Base-by-base conservation (phyloP, 2,888 invertebrate genomes). In the Leucoma salicis region DNA sequence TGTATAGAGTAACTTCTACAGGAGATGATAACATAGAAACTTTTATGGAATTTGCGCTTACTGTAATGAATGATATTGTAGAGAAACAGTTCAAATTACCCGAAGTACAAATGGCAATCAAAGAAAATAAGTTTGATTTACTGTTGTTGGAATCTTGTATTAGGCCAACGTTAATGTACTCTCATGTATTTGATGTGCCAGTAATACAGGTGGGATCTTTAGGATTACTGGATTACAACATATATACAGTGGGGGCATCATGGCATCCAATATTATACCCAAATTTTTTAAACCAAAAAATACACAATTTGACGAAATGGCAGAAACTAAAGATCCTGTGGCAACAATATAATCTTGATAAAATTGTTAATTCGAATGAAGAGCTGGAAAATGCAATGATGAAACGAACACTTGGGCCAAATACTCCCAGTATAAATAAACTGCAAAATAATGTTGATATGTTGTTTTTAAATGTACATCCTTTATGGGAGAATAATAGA, bases 151-250 rank as follows among this genome's bases (percentile, higher is more conserved):
- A 82, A 63, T 63, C 70, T 3, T 59, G 43, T 33, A 21, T 50
- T 0, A 51, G 61, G 34, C 53, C 67, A 3, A 50, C 63, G 0
- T 39, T 76, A 14, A 60, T 61, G 1, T 62, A 70, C 8, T 56
- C 70, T 0, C 64, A 79, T 39, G 11, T 74, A 1, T 69, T 59
- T 18, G 67, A 79, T 29, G 70, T 49, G 0, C 80, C 82, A 1
- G 63, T 70, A 0, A 81, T 82, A 10, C 57, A 60, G 39, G 43
- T 82, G 0, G 77, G 75, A 49, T 79, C 80, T 0, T 59, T 75
- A 1, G 72, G 71, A 0, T 55, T 7, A 1, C 39, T 34, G 1
- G 8, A 31, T 11, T 49, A 53, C 8, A 62, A 52, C 3, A 50
- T 54, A 10, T 56, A 67, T 13, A 15, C 40, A 0, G 24, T 73